Percentiles rank a stretch among this genome's conserved stretches.
phyloP scores from a whole-genome alignment of 1,140 invertebrate genomes.

The Bombus balteatus region DNA sequence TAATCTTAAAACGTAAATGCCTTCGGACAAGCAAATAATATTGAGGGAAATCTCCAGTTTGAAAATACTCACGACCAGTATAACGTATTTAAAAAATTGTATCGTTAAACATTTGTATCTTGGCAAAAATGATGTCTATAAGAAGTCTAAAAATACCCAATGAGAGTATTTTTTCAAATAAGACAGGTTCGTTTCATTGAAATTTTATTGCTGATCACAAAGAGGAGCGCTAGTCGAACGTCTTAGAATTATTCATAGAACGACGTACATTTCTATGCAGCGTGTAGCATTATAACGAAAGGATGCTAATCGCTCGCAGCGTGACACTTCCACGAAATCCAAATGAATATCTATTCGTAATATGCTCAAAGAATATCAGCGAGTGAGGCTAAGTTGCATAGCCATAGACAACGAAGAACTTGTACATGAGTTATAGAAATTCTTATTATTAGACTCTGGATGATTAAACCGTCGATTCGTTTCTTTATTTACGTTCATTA shows the following conservation, averaged over 20 bases:
- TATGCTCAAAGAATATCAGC: neutral
- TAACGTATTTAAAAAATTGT: too few relatives aligned
- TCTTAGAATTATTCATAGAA: conserved; percentile 2
- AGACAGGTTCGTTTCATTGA: neutral
- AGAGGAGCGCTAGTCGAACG: neutral
- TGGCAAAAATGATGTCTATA: too few relatives aligned
- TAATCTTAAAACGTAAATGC: too few relatives aligned
- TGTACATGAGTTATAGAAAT: neutral
- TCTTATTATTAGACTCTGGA: too few relatives aligned
- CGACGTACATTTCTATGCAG: neutral
- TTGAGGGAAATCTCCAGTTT: too few relatives aligned
- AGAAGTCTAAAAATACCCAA: too few relatives aligned
- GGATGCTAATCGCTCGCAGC: neutral
- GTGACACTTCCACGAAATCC: neutral
- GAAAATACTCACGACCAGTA: too few relatives aligned
- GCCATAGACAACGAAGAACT: neutral
- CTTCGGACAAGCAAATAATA: too few relatives aligned
- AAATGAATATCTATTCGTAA: neutral
- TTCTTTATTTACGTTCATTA: too few relatives aligned
- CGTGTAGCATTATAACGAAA: conserved; percentile 10
- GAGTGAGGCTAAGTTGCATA: neutral
- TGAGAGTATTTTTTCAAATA: too few relatives aligned
- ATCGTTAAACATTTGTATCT: too few relatives aligned
- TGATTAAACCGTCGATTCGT: too few relatives aligned
- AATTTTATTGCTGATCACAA: neutral